These are phyloP conservation scores for Drosophila novamexicana DNA, from an alignment of 1,140 invertebrate genomes.

Conservation along the genomic window DNA sequence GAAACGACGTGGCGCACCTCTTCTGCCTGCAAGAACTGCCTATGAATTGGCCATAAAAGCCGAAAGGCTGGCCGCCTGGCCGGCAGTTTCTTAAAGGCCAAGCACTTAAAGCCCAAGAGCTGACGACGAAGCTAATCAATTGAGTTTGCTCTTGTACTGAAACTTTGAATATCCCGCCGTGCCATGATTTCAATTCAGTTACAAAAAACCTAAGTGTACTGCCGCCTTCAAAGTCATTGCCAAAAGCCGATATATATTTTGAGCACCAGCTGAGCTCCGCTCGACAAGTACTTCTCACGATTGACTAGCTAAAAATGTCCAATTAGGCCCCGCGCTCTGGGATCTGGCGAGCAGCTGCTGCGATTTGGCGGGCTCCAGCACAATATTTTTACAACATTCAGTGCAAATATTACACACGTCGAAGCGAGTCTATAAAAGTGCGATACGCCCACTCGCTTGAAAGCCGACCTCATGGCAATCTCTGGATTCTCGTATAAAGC, in stretches of 20 bases:
- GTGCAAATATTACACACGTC: slow-evolving; percentile 14
- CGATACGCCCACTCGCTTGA: slow-evolving; percentile 1
- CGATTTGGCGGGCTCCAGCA: neutral
- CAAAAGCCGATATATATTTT: neutral
- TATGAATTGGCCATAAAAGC: slow-evolving; percentile 41
- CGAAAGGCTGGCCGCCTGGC: neutral
- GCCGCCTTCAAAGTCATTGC: slow-evolving; percentile 13
- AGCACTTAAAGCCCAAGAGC: slow-evolving; percentile 7
- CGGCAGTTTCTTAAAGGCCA: slow-evolving; percentile 17
- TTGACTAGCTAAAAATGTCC: slow-evolving; percentile 38
- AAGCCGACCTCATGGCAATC: slow-evolving; percentile 30
- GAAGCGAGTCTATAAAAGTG: slow-evolving; percentile 5
- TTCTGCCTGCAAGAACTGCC: slow-evolving; percentile 31
- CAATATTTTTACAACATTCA: slow-evolving; percentile 10
- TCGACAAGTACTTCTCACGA: slow-evolving; percentile 16
- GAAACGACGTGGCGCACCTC: slow-evolving; percentile 6
- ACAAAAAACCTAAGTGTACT: slow-evolving; percentile 12
- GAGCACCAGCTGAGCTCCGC: slow-evolving; percentile 37
- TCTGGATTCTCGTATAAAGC: slow-evolving; percentile 34
- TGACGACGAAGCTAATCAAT: slow-evolving; percentile 21
- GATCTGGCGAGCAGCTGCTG: slow-evolving; percentile 8
- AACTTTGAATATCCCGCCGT: slow-evolving; percentile 1
- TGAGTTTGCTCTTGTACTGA: neutral
- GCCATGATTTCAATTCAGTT: slow-evolving; percentile 7
- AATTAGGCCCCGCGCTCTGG: slow-evolving; percentile 30